Conservation (phyloP, 2,797 vertebrate genomes). For the Cryptoprocta ferox region DNA sequence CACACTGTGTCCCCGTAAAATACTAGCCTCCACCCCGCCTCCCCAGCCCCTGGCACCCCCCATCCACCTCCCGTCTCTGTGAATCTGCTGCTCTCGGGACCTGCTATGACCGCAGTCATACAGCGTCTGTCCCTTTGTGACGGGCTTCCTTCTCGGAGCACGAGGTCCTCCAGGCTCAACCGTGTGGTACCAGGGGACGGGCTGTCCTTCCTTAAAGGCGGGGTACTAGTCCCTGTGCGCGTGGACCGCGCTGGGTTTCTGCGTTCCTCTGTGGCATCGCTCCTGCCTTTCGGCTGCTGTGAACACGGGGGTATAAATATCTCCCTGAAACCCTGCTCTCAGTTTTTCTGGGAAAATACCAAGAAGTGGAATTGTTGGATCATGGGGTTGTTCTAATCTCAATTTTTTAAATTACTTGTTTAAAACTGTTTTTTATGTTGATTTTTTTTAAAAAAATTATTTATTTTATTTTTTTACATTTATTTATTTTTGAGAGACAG, state of each 20-base stretch:
- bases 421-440: no score
- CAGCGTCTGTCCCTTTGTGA: background rate
- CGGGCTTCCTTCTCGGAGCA: background rate
- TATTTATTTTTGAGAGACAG: background rate
- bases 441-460: no score
- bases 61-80: fast-evolving
- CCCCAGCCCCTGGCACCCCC: background rate
- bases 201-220: background rate
- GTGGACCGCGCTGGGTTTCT: background rate
- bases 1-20: background rate
- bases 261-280: background rate
- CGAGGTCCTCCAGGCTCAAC: background rate
- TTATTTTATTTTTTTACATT: no score
- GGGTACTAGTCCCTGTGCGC: background rate
- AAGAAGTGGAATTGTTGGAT: background rate
- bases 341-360: no score
- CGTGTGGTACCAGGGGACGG: background rate
- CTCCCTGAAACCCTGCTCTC: background rate
- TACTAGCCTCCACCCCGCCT: fast-evolving
- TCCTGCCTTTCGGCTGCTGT: background rate
- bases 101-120: fast-evolving
- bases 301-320: background rate
- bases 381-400: fast-evolving
- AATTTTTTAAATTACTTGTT: no score
- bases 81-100: background rate